Base-by-base conservation (phyloP, 2,113 vertebrate genomes). In the Melanostigma gelatinosum region DNA sequence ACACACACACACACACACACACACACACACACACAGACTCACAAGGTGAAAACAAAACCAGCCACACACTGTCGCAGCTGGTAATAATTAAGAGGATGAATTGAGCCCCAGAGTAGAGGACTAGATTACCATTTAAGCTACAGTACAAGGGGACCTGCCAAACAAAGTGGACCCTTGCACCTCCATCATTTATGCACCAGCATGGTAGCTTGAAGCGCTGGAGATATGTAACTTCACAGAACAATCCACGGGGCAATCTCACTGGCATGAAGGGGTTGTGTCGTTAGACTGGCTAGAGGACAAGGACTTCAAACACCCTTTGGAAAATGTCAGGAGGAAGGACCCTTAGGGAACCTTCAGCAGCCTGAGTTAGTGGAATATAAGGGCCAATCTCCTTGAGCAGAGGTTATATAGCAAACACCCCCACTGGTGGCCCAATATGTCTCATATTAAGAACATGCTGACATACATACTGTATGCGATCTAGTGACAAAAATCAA, bases 251-350 rank as follows among this genome's bases (percentile, higher is more conserved):
- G 69, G 55, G 74, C 70, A 7, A 40, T 70, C 55, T 65, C 77
- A 7, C 63, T 8, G 40, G 10, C 20, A 42, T 18, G 16, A 12
- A 34, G 42, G 44, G 63, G 46, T 48, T 8, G 42, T 64, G 32
- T 79, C 70, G 75, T 67, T 74, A 57, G 50, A 55, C 36, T 11
- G 20, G 48, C 80, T 65, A 34, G 46, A 82, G 67, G 75, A 80
- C 55, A 72, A 74, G 24, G 66, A 68, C 55, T 34, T 65, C 38
- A 86, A 79, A 11, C 22, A 15, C 68, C 79, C 64, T 82, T 77
- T 82, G 81, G 71, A 84, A 89, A 88, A 89, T 87, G 82, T 87
- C 78, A 86, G 0, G n/a, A 42, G 34, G 57, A 58, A 29, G 63
- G 60, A 77, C 67, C 82, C 64, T 44, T 24, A 34, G 36, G 71